Evolutionary conservation across 2,113 vertebrate species (phyloP), one percentile per base, ranked within the genome.

Genomic region (Noctilio leporinus): DNA sequence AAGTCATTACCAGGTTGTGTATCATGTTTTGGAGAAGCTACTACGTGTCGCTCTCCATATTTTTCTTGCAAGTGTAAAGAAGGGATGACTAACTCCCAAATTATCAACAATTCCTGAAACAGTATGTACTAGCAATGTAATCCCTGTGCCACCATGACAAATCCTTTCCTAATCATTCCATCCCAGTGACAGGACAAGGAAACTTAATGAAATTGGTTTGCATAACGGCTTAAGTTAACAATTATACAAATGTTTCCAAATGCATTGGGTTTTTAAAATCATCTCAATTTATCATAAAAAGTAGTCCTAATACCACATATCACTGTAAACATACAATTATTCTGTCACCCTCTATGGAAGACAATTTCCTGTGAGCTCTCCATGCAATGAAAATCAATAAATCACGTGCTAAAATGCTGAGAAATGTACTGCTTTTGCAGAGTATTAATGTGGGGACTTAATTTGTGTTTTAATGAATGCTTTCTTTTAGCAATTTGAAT

Each of bases 321-420:
- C 33, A 82, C 24, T 77, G 40, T 78, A 87, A 96, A 87, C 53
- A 62, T 90, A 87, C 40, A 90, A 87, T 90, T 96, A 90, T 19
- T 77, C 84, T 72, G 43, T 95, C 87, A 81, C 72, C 4, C 3
- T 85, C 87, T 67, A 16, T 76, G 38, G 59, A 90, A 91, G 94
- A 87, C 53, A 85, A 78, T 96, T 92, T 94, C 94, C 90, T 95
- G 76, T 81, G 84, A 85, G 40, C 5, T 93, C 49, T 87, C 64
- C 28, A 49, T 77, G 40, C 51, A 81, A 53, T 67, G 62, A 86
- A 93, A 93, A 72, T 85, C 92, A 88, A 57, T 95, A 94, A 95
- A 91, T 95, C 59, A 69, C 40, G 67, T 45, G 9, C 11, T 59
- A 69, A 84, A 69, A 33, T 22, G 35, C 28, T 57, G 38, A 95